These are phyloP conservation scores for Mythimna ferrago DNA, from an alignment of 2,888 invertebrate genomes.

Conservation along the genomic window DNA sequence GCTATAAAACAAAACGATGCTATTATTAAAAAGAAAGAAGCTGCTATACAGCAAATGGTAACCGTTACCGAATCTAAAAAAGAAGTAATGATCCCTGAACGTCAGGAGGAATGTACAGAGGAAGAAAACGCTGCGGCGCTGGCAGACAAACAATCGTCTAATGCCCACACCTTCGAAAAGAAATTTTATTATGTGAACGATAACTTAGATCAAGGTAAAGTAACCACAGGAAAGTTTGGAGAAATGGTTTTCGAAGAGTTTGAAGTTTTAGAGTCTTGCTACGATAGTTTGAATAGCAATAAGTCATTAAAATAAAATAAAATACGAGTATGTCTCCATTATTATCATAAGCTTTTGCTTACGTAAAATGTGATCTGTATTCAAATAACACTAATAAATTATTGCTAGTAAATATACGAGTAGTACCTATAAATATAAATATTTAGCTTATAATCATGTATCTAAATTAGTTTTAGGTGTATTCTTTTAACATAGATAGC, in stretches of 20 bases:
- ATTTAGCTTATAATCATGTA: conserved; percentile 77
- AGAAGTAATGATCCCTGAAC: conserved; percentile 64
- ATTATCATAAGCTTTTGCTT: conserved; percentile 78
- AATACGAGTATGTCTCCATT: conserved; percentile 64
- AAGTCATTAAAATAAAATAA: conserved; percentile 84
- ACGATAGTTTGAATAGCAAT: conserved; percentile 91
- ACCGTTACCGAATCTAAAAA: conserved; percentile 57
- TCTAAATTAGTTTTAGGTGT: conserved; percentile 72
- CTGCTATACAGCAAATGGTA: conserved; percentile 62
- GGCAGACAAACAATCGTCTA: conserved; percentile 74
- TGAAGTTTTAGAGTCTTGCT: conserved; percentile 92
- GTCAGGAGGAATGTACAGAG: conserved; percentile 67
- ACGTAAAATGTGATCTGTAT: conserved; percentile 87
- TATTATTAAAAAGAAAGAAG: conserved; percentile 61
- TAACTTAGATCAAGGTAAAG: conserved; percentile 89
- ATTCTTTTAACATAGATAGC: conserved; percentile 67
- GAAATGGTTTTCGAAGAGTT: conserved; percentile 97
- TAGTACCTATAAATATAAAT: conserved; percentile 76
- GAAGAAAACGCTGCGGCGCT: conserved; percentile 63
- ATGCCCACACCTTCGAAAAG: conserved; percentile 87
- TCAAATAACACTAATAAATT: conserved; percentile 86
- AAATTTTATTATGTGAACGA: conserved; percentile 92
- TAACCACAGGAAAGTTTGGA: conserved; percentile 92
- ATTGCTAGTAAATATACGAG: conserved; percentile 79
- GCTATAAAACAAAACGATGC: conserved; percentile 61